Evolutionary conservation across 92 coral and sea anemone genomes (phyloP).

Genomic region (Siderastrea radians): DNA sequence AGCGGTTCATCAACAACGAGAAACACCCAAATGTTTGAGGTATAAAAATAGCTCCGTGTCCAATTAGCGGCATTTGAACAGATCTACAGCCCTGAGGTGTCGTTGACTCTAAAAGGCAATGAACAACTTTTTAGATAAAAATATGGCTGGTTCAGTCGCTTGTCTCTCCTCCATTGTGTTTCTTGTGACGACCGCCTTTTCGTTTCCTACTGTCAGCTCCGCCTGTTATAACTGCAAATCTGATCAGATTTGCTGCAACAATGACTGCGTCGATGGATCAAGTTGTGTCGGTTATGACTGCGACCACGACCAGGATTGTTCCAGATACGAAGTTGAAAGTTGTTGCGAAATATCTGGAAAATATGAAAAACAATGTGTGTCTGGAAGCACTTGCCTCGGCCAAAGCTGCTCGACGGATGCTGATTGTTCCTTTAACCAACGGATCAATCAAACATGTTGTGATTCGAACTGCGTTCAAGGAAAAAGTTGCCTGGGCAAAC

Average conservation of each 20-base stretch:
- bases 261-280: not conserved
- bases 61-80: no score
- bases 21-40: not conserved
- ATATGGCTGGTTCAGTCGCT: not conserved
- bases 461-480: not conserved
- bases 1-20: no score
- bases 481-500: not conserved
- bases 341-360: not conserved
- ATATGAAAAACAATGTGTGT: not conserved
- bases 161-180: not conserved
- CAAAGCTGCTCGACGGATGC: not conserved
- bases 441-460: not conserved
- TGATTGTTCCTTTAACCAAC: not conserved
- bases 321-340: not conserved
- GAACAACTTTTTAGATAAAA: no score
- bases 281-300: slow-evolving; percentile 3
- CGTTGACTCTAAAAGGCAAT: no score
- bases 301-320: not conserved
- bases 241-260: not conserved
- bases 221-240: not conserved
- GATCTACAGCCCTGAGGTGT: no score
- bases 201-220: not conserved
- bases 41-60: no score
- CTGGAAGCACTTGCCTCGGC: not conserved
- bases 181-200: not conserved